Evolutionary conservation across 2,888 invertebrate species (phyloP).

Genomic region (Cantharis rustica): DNA sequence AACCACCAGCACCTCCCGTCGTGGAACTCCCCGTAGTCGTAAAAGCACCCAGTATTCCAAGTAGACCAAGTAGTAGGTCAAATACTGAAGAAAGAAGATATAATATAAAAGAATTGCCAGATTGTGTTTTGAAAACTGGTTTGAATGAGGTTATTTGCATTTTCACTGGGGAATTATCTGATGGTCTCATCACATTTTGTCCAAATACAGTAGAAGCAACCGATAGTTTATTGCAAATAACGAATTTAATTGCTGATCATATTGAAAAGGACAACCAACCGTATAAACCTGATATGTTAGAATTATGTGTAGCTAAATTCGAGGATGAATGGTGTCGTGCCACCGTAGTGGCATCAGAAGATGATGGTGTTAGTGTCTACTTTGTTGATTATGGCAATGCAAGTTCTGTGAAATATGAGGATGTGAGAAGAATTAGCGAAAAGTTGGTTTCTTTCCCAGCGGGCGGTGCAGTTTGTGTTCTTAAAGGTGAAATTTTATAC

Average conservation of each 20-base stretch:
- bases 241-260: slow-evolving; percentile 7
- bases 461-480: slow-evolving; percentile 36
- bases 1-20: background rate
- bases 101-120: slow-evolving; percentile 6
- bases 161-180: background rate
- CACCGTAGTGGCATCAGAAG: slow-evolving; percentile 28
- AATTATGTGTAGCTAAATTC: slow-evolving; percentile 43
- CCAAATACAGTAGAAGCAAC: background rate
- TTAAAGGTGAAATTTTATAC: slow-evolving; percentile 36
- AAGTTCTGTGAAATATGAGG: slow-evolving; percentile 23
- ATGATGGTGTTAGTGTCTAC: slow-evolving; percentile 31
- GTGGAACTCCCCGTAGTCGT: background rate
- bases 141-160: slow-evolving; percentile 14
- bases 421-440: slow-evolving; percentile 41
- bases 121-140: slow-evolving; percentile 10
- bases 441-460: slow-evolving; percentile 38
- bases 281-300: slow-evolving; percentile 36
- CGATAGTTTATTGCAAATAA: background rate
- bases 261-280: slow-evolving; percentile 29
- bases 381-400: slow-evolving; percentile 48
- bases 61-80: background rate
- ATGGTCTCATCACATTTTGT: slow-evolving; percentile 17
- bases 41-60: background rate
- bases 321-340: slow-evolving; percentile 44
- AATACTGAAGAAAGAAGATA: background rate